These are phyloP conservation scores for Micrasema minimum DNA, from an alignment of 1,140 invertebrate species.

Conservation along the genomic window DNA sequence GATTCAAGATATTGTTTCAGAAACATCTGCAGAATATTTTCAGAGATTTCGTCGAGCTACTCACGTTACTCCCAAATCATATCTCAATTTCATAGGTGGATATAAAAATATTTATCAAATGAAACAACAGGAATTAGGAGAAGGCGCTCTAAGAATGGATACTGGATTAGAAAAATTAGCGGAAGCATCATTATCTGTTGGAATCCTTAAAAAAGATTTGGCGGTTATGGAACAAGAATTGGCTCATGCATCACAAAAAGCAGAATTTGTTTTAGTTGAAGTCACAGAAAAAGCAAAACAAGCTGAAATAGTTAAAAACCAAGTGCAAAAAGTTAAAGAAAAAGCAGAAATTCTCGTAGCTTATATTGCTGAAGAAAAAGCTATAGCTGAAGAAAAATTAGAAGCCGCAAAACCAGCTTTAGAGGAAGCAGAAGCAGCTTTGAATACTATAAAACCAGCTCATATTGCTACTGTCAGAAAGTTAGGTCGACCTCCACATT, in stretches of 20 bases:
- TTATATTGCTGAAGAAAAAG: conserved; percentile 92
- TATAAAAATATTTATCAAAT: conserved; percentile 94
- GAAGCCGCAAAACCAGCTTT: conserved; percentile 91
- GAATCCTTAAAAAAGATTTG: conserved; percentile 89
- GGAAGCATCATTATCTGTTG: conserved; percentile 92
- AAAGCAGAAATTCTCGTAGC: conserved; percentile 92
- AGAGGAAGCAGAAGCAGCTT: conserved; percentile 92
- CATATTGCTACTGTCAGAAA: conserved; percentile 97
- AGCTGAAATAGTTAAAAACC: conserved; percentile 94
- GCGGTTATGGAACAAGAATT: conserved; percentile 95
- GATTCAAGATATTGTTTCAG: conserved; percentile 93
- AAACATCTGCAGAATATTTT: conserved; percentile 91
- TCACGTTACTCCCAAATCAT: conserved; percentile 97
- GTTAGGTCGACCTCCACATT: conserved; percentile 91
- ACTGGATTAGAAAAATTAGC: conserved; percentile 92
- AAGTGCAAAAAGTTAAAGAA: conserved; percentile 94
- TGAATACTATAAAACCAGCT: conserved; percentile 96
- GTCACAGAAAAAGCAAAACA: conserved; percentile 92
- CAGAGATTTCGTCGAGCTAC: conserved; percentile 93
- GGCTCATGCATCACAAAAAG: conserved; percentile 87
- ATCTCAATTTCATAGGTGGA: conserved; percentile 93
- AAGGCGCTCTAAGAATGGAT: conserved; percentile 92
- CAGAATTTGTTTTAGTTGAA: conserved; percentile 86
- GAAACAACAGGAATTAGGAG: conserved; percentile 89
- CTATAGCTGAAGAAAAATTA: conserved; percentile 88